Percentiles rank a stretch among this genome's conserved stretches.
Evolutionary conservation across 2,888 invertebrate species (phyloP).

Genomic region (Aphrophora alni): DNA sequence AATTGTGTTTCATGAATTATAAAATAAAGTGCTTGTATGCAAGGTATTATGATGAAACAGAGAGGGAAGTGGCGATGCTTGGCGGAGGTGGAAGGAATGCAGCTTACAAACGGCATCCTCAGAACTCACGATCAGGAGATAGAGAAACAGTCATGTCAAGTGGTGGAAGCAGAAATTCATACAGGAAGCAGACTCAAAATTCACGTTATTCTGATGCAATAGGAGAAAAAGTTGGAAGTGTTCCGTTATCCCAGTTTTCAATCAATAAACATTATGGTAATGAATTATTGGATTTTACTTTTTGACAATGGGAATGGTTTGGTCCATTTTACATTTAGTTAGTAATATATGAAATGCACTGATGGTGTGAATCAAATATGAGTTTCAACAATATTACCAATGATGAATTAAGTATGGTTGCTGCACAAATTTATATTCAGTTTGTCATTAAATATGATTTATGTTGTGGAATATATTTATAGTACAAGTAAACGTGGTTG

Average conservation of each 20-base stretch:
- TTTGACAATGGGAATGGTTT: no score
- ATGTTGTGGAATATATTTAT: no score
- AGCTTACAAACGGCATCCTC: not conserved
- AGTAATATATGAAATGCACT: no score
- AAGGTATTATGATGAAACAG: constrained; percentile 56
- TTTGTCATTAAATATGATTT: no score
- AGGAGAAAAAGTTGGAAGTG: not conserved
- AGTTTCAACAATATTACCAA: no score
- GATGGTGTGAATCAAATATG: no score
- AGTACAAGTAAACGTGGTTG: no score
- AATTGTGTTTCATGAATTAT: no score
- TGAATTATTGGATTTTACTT: no score
- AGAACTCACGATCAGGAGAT: not conserved
- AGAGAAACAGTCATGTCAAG: not conserved
- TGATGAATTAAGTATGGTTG: no score
- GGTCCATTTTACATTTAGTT: no score
- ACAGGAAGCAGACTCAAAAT: not conserved
- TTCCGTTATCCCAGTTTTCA: not conserved
- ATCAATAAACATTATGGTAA: not conserved
- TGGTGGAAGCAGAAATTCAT: not conserved
- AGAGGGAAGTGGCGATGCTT: constrained; percentile 45
- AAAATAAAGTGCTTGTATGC: not conserved
- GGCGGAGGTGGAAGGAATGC: constrained; percentile 36
- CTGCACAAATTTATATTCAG: no score
- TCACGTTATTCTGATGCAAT: not conserved